Evolutionary conservation across 1,140 invertebrate genomes (phyloP), one percentile per base, ranked within the genome.

Genomic region (Probaryconus sp.): DNA sequence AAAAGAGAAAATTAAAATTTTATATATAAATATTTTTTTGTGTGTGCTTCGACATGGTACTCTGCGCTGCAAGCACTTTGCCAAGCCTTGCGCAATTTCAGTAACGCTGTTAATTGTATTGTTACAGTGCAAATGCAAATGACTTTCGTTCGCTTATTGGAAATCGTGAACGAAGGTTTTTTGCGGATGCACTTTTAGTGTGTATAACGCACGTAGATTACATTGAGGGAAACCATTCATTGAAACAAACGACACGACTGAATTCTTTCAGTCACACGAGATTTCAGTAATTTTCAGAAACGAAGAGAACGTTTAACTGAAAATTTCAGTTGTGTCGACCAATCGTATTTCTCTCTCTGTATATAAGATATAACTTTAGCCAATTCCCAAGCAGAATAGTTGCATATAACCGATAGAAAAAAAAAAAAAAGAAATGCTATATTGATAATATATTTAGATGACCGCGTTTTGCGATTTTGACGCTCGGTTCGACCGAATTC

Each of bases 71-170:
- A 58, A 64, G 50, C 55, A 70, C 48, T 61, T 61, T 45, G 18
- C 28, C 28, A 53, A 61, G 48, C 47, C 18, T 55, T 53, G 20
- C 42, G 43, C 38, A 70, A 40, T 55, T 65, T 48, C 13, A 51
- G 28, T 58, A 56, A 68, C 13, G 56, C 71, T 74, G 48, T 58
- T 68, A 70, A 70, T 61, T 30, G 71, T 63, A 65, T 28, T 18
- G 17, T 47, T 72, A 68, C 56, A 68, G 33, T 30, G 16, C n/a
- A n/a, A n/a, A n/a, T n/a, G n/a, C n/a, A n/a, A n/a, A n/a, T n/a
- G n/a, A n/a, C n/a, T n/a, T n/a, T n/a, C n/a, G n/a, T n/a, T n/a
- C n/a, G n/a, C n/a, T n/a, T n/a, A n/a, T n/a, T n/a, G n/a, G n/a
- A n/a, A n/a, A n/a, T n/a, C n/a, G n/a, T n/a, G n/a, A n/a, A n/a